Conservation (phyloP, 2,888 invertebrate species). For the Tryphoninae sp. region DNA sequence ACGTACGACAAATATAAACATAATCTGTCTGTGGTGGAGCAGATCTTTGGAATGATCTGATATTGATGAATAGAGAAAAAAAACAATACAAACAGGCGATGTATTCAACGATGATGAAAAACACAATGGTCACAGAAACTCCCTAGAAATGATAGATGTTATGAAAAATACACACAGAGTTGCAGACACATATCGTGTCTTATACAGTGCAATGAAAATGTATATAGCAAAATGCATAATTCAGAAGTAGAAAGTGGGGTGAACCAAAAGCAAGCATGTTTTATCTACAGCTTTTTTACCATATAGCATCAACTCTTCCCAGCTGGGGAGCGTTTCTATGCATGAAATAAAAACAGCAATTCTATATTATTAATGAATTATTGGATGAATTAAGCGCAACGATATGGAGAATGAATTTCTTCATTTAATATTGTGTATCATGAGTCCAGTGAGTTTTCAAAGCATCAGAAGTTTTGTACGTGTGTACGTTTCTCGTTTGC, state of each 20-base stretch:
- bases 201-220: not conserved
- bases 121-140: too few relatives aligned
- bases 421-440: not conserved
- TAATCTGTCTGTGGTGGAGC: too few relatives aligned
- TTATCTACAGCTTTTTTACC: constrained; percentile 76
- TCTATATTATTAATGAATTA: constrained; percentile 63
- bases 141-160: too few relatives aligned
- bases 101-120: too few relatives aligned
- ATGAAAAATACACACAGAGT: too few relatives aligned
- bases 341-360: constrained; percentile 72
- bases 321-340: constrained; percentile 80
- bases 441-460: not conserved
- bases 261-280: constrained; percentile 71
- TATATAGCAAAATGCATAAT: not conserved
- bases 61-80: too few relatives aligned
- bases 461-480: not conserved
- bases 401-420: constrained; percentile 8
- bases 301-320: constrained; percentile 81
- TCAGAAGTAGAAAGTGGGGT: constrained; percentile 33
- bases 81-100: too few relatives aligned
- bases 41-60: too few relatives aligned
- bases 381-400: constrained; percentile 20
- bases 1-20: too few relatives aligned
- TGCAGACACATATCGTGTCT: too few relatives aligned
- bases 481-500: not conserved